Conservation (phyloP, 2,797 vertebrate genomes). For the Intellagama lesueurii region DNA sequence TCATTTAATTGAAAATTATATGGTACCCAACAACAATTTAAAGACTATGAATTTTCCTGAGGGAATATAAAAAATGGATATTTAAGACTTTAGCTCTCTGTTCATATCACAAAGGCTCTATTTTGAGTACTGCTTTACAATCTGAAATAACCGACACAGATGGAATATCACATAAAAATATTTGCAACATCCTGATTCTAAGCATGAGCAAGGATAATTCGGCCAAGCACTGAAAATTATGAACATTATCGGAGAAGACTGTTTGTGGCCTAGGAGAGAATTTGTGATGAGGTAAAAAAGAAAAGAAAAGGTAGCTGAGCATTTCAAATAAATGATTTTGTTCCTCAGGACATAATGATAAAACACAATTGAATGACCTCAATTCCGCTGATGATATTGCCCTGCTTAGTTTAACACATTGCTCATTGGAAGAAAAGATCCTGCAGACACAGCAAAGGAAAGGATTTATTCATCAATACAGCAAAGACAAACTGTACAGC, state of each 20-base stretch:
- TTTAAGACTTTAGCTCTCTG: neutral
- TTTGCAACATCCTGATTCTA: neutral
- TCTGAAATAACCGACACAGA: conserved; percentile 8
- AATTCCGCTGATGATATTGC: conserved; percentile 40
- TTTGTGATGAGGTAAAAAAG: conserved; percentile 1
- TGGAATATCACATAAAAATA: conserved; percentile 12
- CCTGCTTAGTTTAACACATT: conserved; percentile 47
- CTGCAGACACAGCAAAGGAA: conserved; percentile 40
- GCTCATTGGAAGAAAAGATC: conserved; percentile 46
- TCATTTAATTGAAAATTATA: too few species aligned
- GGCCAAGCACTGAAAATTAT: conserved; percentile 21
- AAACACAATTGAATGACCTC: conserved; percentile 46
- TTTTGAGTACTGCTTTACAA: neutral
- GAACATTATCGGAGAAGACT: conserved; percentile 30
- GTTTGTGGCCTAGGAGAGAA: neutral
- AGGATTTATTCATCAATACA: conserved; percentile 46
- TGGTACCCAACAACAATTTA: neutral
- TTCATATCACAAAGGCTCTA: neutral
- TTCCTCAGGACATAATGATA: conserved; percentile 40
- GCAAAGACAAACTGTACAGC: conserved; percentile 29
- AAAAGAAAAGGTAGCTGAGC: conserved; percentile 28
- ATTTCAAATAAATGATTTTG: conserved; percentile 40
- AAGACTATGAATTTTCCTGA: neutral
- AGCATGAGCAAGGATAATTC: neutral
- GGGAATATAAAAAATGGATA: neutral